These are phyloP conservation scores for Colostygia pectinataria DNA, from an alignment of 2,888 invertebrate genomes.

Conservation along the genomic window DNA sequence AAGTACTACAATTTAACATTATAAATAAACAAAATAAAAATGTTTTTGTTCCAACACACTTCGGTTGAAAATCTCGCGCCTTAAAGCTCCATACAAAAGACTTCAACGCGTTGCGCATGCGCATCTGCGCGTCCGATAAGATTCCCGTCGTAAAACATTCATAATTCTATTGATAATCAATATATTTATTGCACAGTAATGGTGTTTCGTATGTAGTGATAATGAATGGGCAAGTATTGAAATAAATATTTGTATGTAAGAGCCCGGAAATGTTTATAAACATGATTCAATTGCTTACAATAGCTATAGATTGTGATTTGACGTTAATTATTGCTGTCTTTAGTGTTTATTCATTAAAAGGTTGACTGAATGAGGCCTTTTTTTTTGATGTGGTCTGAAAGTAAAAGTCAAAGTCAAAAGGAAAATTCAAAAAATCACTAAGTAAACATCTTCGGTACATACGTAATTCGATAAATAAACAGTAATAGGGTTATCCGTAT, in stretches of 20 bases:
- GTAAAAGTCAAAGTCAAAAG: too few relatives aligned
- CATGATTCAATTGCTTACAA: not conserved
- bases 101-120: constrained; percentile 58
- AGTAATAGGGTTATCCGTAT: too few relatives aligned
- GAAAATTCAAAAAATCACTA: too few relatives aligned
- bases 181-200: constrained; percentile 17
- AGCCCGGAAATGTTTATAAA: not conserved
- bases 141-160: constrained; percentile 17
- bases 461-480: too few relatives aligned
- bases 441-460: too few relatives aligned
- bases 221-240: constrained; percentile 6
- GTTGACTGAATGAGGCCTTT: too few relatives aligned
- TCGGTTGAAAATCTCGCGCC: constrained; percentile 20
- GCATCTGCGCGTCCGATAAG: constrained; percentile 20
- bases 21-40: too few relatives aligned
- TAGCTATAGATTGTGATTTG: not conserved
- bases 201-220: constrained; percentile 11
- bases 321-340: not conserved
- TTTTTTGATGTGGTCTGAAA: too few relatives aligned
- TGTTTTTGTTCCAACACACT: constrained; percentile 11
- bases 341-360: too few relatives aligned
- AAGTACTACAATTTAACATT: too few relatives aligned
- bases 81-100: constrained; percentile 48
- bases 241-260: constrained; percentile 9
- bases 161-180: constrained; percentile 23